Conservation (phyloP, 1,140 invertebrate species). For the Drosophila mauritiana region DNA sequence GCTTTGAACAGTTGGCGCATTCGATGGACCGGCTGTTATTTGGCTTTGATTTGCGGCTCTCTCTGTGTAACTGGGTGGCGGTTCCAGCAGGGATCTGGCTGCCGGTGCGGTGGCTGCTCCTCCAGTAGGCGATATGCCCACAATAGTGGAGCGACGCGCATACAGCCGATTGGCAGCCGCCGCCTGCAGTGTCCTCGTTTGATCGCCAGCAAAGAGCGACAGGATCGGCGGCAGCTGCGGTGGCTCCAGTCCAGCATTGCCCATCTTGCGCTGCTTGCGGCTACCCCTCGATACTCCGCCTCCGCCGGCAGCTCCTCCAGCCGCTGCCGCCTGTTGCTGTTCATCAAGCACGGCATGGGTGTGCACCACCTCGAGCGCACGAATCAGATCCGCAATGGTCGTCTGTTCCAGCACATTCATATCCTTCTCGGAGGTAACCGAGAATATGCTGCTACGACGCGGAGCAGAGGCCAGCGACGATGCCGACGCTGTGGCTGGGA, state of each 20-base stretch:
- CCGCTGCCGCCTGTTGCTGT: constrained; percentile 41
- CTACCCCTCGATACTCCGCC: constrained; percentile 1
- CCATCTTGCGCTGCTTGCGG: constrained; percentile 85
- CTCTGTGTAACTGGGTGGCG: constrained; percentile 76
- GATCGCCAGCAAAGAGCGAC: constrained; percentile 71
- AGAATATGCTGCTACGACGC: constrained; percentile 86
- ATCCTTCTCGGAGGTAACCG: constrained; percentile 85
- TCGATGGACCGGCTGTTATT: background rate
- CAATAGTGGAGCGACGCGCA: constrained; percentile 75
- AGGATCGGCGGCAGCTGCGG: constrained; percentile 69
- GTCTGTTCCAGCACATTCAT: constrained; percentile 90
- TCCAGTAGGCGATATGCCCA: constrained; percentile 64
- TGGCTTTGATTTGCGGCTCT: constrained; percentile 6
- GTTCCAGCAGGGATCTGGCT: constrained; percentile 53
- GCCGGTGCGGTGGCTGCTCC: constrained; percentile 1
- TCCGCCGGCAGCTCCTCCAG: background rate
- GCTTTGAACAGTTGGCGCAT: constrained; percentile 17
- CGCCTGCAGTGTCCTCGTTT: constrained; percentile 56
- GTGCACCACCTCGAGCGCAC: constrained; percentile 88
- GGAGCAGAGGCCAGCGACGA: constrained; percentile 40
- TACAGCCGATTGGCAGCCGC: constrained; percentile 75
- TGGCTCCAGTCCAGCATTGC: constrained; percentile 86
- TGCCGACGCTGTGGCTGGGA: constrained; percentile 56
- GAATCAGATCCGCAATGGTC: constrained; percentile 90
- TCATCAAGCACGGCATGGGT: constrained; percentile 81